Conservation (phyloP, 1,140 invertebrate genomes). For the Adelges cooleyi region DNA sequence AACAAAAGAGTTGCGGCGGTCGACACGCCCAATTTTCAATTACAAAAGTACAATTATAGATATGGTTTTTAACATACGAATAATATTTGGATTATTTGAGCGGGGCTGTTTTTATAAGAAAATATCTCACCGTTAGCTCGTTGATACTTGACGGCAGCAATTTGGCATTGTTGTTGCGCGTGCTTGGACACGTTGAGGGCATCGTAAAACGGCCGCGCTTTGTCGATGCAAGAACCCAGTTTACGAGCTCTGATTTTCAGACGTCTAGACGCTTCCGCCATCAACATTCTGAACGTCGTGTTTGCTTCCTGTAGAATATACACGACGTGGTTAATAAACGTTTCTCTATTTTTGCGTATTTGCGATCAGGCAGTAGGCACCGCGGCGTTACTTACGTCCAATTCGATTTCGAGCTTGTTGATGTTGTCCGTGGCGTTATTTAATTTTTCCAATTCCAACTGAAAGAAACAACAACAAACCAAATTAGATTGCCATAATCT, state of each 20-base stretch:
- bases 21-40: too few species aligned
- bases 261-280: conserved; percentile 72
- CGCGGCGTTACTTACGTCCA: conserved; percentile 87
- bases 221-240: conserved; percentile 70
- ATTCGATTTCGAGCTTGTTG: conserved; percentile 83
- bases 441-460: conserved; percentile 88
- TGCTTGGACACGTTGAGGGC: conserved; percentile 52
- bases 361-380: too few species aligned
- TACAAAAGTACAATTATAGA: too few species aligned
- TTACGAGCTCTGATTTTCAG: conserved; percentile 74
- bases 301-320: conserved; percentile 56
- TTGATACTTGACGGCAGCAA: conserved; percentile 83
- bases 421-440: conserved; percentile 92
- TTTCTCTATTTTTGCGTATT: too few species aligned
- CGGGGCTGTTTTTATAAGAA: too few species aligned
- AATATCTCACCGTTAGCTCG: conserved; percentile 64
- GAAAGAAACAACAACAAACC: conserved; percentile 38
- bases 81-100: too few species aligned
- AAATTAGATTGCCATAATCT: too few species aligned
- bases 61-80: too few species aligned
- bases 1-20: too few species aligned
- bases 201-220: conserved; percentile 85
- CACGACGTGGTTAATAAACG: too few species aligned
- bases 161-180: conserved; percentile 71
- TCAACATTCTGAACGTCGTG: conserved; percentile 64